Conservation (phyloP, 1,140 invertebrate genomes). For the Euura saliciscinereae region DNA sequence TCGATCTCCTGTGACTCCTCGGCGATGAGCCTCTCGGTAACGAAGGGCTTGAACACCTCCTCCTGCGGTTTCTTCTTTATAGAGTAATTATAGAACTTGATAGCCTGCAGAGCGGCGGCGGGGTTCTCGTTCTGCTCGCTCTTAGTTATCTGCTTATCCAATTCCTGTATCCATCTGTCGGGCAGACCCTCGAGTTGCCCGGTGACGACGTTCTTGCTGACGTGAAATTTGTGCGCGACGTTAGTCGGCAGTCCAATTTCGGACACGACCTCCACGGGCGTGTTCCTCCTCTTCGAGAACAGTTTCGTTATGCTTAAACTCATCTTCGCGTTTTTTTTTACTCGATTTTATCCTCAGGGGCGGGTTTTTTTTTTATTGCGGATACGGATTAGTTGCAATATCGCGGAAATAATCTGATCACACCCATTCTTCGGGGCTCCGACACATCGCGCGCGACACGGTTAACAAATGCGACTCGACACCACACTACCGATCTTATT, state of each 20-base stretch:
- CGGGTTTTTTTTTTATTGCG: background rate
- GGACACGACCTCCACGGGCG: conserved; percentile 43
- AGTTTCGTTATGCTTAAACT: conserved; percentile 52
- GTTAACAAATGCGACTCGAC: too few species aligned
- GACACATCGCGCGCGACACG: background rate
- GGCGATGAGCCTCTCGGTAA: conserved; percentile 77
- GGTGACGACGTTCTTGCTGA: conserved; percentile 77
- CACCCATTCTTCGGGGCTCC: background rate
- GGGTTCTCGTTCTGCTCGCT: conserved; percentile 92
- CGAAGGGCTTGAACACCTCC: conserved; percentile 73
- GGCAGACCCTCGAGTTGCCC: conserved; percentile 82
- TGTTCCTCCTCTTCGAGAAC: conserved; percentile 51
- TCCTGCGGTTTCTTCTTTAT: conserved; percentile 77
- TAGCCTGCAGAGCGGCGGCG: conserved; percentile 85
- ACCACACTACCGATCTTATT: background rate
- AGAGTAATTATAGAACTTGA: conserved; percentile 90
- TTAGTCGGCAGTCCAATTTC: conserved; percentile 78
- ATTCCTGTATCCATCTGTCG: conserved; percentile 75
- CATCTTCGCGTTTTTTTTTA: conserved; percentile 37
- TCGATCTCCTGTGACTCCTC: conserved; percentile 82
- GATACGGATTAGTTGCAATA: background rate
- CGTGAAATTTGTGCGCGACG: conserved; percentile 82
- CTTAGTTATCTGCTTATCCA: conserved; percentile 86
- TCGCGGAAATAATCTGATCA: background rate
- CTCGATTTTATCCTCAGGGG: background rate